Base-by-base conservation (phyloP, 2,888 invertebrate genomes). In the Smittia sp. region DNA sequence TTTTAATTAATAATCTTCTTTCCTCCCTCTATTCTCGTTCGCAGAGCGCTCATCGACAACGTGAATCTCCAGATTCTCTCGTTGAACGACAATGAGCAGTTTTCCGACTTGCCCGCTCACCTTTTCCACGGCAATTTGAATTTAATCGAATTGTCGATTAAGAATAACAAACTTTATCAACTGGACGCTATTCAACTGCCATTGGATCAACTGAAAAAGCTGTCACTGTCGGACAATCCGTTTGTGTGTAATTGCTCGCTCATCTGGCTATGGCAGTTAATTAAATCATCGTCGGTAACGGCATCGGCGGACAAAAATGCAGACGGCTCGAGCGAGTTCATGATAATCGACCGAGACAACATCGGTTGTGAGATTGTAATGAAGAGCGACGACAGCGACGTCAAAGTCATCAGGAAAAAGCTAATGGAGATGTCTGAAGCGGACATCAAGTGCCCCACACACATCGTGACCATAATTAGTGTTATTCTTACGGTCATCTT, bases 221-320 rank as follows among this genome's bases (percentile, higher is more conserved):
- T 94, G 38, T 88, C 89, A 76, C 85, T 94, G 72, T 90, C 91
- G 38, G 92, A 92, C 32, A 94, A 94, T 83, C 93, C 93, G 0
- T 85, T 94, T 76, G 86, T 88, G 75, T 94, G 94, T 82, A 94
- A 94, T 81, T 94, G 94, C 80, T 93, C 93, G 69, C 83, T 94
- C 75, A 85, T 91, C 75, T 94, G 94, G 94, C 83, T 94, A 58
- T 93, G 93, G 92, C 89, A 46, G 39, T 46, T 73, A 63, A 65
- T 73, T 25, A 73, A 73, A 65, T 63, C 46, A 52, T 68, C 73
- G 11, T 68, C 74, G 22, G 62, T 62, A 41, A 54, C 69, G 15
- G 18, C 41, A 41, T 11, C 38, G 20, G 7, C n/a, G 2, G 15
- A n/a, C 15, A 11, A 15, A 9, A 69, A n/a, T 41, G 32, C 15